Evolutionary conservation across 2,888 invertebrate genomes (phyloP).

Genomic region (Orthonevra nobilis): DNA sequence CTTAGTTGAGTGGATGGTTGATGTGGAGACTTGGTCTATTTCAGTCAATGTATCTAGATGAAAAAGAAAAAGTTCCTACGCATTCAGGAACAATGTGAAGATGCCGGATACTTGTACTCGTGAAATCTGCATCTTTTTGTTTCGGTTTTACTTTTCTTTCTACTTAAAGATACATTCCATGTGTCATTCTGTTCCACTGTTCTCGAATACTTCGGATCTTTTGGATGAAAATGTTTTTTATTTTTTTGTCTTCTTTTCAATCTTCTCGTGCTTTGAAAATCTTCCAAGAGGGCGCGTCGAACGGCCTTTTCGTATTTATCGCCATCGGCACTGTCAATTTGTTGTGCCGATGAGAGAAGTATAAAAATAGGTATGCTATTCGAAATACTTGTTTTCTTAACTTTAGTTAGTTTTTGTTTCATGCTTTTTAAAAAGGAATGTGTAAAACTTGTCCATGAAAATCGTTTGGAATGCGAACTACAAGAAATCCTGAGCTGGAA

Average conservation of each 20-base stretch:
- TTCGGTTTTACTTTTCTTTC: neutral
- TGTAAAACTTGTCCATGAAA: too few relatives aligned
- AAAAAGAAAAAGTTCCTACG: slow-evolving; percentile 8
- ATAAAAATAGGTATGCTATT: slow-evolving; percentile 40
- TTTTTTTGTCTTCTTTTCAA: slow-evolving; percentile 21
- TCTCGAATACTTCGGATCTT: neutral
- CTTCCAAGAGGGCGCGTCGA: slow-evolving; percentile 2
- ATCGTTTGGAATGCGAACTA: too few relatives aligned
- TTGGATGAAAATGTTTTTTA: slow-evolving; percentile 33
- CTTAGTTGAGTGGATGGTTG: neutral
- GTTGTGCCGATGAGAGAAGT: slow-evolving; percentile 24
- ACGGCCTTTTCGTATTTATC: neutral
- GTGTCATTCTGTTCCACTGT: slow-evolving; percentile 23
- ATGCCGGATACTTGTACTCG: slow-evolving; percentile 47
- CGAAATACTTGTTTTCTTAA: slow-evolving; percentile 24
- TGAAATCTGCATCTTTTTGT: slow-evolving; percentile 41
- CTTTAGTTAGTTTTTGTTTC: slow-evolving; percentile 21
- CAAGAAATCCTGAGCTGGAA: too few relatives aligned
- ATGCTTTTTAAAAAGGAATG: neutral
- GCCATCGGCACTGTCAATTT: slow-evolving; percentile 29
- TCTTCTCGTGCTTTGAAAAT: slow-evolving; percentile 3
- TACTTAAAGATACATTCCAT: slow-evolving; percentile 47
- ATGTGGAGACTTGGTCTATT: slow-evolving; percentile 34
- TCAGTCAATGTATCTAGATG: slow-evolving; percentile 19
- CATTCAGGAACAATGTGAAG: slow-evolving; percentile 26